These are phyloP conservation scores for Patella ulyssiponensis DNA, from an alignment of 2,888 invertebrate species.

Conservation along the genomic window DNA sequence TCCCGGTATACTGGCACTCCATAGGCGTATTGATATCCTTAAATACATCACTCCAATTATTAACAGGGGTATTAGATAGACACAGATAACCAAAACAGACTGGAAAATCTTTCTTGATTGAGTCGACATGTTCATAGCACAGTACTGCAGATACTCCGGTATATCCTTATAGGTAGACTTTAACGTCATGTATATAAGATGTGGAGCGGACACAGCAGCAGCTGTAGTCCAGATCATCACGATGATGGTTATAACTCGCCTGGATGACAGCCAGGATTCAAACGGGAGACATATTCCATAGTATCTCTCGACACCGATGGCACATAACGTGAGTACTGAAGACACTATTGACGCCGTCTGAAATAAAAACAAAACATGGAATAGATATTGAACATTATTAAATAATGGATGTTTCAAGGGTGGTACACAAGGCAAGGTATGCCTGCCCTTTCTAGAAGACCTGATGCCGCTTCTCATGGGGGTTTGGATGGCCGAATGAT, in stretches of 20 bases:
- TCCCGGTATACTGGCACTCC: constrained; percentile 41
- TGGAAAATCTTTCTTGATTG: constrained; percentile 27
- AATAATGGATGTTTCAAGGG: too few species aligned
- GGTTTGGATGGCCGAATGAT: too few species aligned
- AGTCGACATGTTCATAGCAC: constrained; percentile 23
- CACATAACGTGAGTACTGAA: constrained; percentile 40
- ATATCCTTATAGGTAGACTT: constrained; percentile 32
- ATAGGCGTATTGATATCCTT: constrained; percentile 41
- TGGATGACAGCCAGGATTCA: constrained; percentile 34
- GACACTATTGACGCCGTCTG: constrained; percentile 38
- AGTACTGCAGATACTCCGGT: constrained; percentile 29
- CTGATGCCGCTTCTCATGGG: too few species aligned
- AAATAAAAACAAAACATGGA: background rate
- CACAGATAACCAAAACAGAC: constrained; percentile 31
- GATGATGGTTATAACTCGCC: constrained; percentile 36
- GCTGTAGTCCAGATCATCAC: constrained; percentile 38
- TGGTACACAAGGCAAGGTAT: too few species aligned
- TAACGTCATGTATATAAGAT: constrained; percentile 31
- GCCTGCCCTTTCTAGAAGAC: too few species aligned
- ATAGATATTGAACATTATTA: too few species aligned
- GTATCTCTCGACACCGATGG: constrained; percentile 42
- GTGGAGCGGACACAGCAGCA: constrained; percentile 34
- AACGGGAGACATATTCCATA: constrained; percentile 42
- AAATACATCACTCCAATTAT: constrained; percentile 40
- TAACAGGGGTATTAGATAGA: constrained; percentile 40